phyloP scores from a whole-genome alignment of 2,888 invertebrate species.

The Perizoma affinitatum region DNA sequence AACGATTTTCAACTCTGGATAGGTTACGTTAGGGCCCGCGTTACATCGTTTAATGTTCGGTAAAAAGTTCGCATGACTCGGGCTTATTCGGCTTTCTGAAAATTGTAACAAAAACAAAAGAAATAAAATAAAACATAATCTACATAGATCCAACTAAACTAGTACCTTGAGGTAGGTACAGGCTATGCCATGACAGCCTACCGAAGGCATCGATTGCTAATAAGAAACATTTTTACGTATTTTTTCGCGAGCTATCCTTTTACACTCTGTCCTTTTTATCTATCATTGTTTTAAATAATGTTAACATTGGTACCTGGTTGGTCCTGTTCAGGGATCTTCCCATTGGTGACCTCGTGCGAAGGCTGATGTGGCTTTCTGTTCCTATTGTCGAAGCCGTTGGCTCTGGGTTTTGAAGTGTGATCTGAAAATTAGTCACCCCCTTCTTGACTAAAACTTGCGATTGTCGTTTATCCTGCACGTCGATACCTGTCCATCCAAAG shows the following conservation, averaged over 20 bases:
- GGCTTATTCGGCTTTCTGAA: conserved; percentile 65
- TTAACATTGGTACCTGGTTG: conserved; percentile 52
- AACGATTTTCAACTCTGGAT: conserved; percentile 77
- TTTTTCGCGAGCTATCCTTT: no score
- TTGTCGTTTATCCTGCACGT: no score
- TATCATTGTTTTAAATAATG: no score
- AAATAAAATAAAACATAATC: no score
- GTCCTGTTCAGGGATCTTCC: conserved; percentile 63
- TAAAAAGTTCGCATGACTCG: conserved; percentile 56
- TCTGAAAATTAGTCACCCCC: conserved; percentile 47
- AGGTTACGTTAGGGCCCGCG: conserved; percentile 53
- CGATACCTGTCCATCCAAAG: no score
- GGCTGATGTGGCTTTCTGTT: conserved; percentile 61
- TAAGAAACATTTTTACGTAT: no score
- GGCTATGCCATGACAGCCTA: no score
- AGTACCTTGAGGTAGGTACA: no score
- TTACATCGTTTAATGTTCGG: conserved; percentile 47
- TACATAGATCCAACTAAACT: no score
- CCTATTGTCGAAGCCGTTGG: conserved; percentile 67
- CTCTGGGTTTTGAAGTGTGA: conserved; percentile 64
- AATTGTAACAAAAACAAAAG: conserved; percentile 37
- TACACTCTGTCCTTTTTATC: no score
- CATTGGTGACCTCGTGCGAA: conserved; percentile 52
- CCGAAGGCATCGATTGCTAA: no score
- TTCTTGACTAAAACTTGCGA: background rate